A percentile compares a stretch with the other conserved stretches of the same genome.
Conservation (phyloP, 2,888 invertebrate species). For the Lacanobia oleracea region DNA sequence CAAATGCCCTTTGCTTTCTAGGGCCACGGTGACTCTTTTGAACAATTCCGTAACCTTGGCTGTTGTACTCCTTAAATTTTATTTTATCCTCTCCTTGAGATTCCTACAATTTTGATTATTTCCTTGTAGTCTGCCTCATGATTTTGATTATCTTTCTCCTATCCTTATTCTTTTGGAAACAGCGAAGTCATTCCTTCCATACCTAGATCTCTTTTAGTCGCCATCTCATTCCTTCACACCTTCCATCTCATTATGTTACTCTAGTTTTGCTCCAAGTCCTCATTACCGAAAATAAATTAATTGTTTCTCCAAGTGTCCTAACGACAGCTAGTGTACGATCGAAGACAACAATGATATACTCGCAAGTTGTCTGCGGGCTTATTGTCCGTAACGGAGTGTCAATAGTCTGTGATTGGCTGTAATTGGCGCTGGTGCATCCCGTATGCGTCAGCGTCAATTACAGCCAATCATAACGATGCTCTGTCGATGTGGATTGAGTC, state of each 20-base stretch:
- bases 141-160: not conserved
- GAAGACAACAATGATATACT: conserved; percentile 44
- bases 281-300: not conserved
- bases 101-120: not conserved
- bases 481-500: not conserved
- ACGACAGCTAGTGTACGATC: conserved; percentile 5
- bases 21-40: no score
- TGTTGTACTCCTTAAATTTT: not conserved
- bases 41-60: no score
- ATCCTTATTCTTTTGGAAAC: no score
- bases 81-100: no score
- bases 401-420: conserved; percentile 59
- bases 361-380: conserved; percentile 19
- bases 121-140: not conserved
- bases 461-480: conserved; percentile 7
- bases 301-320: not conserved
- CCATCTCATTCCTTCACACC: not conserved
- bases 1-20: no score
- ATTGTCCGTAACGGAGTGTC: conserved; percentile 51
- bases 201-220: not conserved
- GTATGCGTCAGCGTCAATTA: conserved; percentile 13
- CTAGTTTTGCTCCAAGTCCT: not conserved
- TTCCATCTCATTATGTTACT: not conserved
- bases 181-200: not conserved
- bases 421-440: conserved; percentile 65